Evolutionary conservation across 2,888 invertebrate species (phyloP).

Genomic region (Didymodactylos carnosus): DNA sequence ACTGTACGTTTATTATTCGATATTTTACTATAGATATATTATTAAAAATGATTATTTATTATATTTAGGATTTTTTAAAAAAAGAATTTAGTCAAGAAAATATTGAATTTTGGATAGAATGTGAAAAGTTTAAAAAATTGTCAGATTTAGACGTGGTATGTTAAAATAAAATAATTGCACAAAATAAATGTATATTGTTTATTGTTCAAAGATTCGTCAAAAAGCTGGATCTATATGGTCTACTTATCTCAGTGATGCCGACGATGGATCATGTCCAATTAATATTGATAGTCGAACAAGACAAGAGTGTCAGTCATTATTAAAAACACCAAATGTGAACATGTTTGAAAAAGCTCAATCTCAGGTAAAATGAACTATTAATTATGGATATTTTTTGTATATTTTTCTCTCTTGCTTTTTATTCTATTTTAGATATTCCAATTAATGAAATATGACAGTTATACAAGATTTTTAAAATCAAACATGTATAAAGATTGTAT

Average conservation of each 20-base stretch:
- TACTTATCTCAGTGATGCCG: slow-evolving; percentile 46
- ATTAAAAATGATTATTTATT: background rate
- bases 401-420: no score
- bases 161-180: background rate
- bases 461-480: slow-evolving; percentile 63
- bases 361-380: no score
- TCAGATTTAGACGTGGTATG: slow-evolving; percentile 36
- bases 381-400: no score
- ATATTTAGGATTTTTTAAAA: slow-evolving; percentile 62
- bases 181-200: background rate
- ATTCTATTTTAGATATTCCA: no score
- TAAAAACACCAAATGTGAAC: slow-evolving; percentile 40
- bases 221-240: slow-evolving; percentile 53
- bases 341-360: slow-evolving; percentile 48
- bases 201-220: slow-evolving; percentile 21
- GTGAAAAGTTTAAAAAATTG: slow-evolving; percentile 58
- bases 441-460: slow-evolving; percentile 95
- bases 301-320: slow-evolving; percentile 32
- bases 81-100: slow-evolving; percentile 96
- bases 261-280: slow-evolving; percentile 65
- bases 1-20: slow-evolving; percentile 54
- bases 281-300: slow-evolving; percentile 77
- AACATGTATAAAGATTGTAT: slow-evolving; percentile 58
- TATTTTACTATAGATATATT: background rate
- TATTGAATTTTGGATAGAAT: slow-evolving; percentile 83